Base-by-base conservation (phyloP, 1,140 invertebrate genomes). In the Marisa cornuarietis region DNA sequence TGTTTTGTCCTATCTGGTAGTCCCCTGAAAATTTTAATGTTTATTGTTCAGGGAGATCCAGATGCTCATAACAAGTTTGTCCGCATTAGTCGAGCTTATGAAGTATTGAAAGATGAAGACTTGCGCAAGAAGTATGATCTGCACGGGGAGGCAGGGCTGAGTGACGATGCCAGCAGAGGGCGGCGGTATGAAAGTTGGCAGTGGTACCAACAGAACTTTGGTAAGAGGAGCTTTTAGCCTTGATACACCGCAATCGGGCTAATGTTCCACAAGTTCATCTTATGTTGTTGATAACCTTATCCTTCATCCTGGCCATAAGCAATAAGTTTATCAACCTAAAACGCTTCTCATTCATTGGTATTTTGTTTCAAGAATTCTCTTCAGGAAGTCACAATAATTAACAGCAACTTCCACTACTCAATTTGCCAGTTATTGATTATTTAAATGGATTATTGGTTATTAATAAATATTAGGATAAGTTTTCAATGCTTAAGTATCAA, bases 131-230 rank as follows among this genome's bases (percentile, higher is more conserved):
- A 94, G 74, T 96, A 96, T 92, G 95, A 96, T 90, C 84, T 94
- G 49, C 94, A 95, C 90, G 96, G 96, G 24, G 95, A 96, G 87
- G 93, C 95, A 80, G 93, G 93, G 22, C 89, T 95, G 22, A 92
- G 92, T 71, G 92, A 93, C 74, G 90, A 92, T 76, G 91, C 92
- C 81, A 92, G 93, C 52, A 83, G 88, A 66, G 91, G 92, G 20
- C 80, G 89, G 24, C 90, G 91, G 66, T 96, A 95, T 89, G 94
- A 96, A 84, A 94, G 94, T 58, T 96, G 95, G 93, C 94, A 93
- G 83, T 96, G 96, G 87, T 96, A 96, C 88, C 92, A 94, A 77
- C 94, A 96, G 87, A 94, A 95, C 87, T 96, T 97, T 93, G 96
- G 95, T 92, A 86, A 77, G 81, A 68, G 61, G 42, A 65, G 13